A percentile compares a stretch with the other conserved stretches of the same genome.
These are phyloP conservation scores for Cotesia typhae DNA, from an alignment of 1,140 invertebrate genomes.

Conservation along the genomic window DNA sequence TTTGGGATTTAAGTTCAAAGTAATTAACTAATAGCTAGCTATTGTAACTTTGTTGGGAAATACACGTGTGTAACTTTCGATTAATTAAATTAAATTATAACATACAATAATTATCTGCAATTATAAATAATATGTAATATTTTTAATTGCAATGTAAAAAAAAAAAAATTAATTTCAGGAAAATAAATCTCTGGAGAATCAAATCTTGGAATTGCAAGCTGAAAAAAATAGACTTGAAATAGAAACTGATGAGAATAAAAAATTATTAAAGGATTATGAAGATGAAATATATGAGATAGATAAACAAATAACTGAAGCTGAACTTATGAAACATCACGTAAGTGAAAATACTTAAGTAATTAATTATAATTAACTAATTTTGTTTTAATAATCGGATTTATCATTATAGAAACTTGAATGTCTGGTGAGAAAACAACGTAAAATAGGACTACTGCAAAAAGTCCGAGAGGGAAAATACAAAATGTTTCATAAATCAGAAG, in stretches of 20 bases:
- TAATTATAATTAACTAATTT: constrained; percentile 23
- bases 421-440: constrained; percentile 70
- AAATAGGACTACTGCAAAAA: constrained; percentile 67
- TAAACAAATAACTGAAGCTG: constrained; percentile 60
- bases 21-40: neutral
- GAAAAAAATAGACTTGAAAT: constrained; percentile 46
- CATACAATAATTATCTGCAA: too few species aligned
- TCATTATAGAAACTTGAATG: constrained; percentile 68
- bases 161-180: constrained; percentile 47
- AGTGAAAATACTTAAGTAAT: constrained; percentile 28
- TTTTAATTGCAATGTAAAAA: neutral
- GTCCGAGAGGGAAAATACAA: constrained; percentile 64
- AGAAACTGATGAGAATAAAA: constrained; percentile 48
- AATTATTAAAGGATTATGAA: constrained; percentile 49
- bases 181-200: constrained; percentile 50
- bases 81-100: too few species aligned
- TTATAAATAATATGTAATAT: neutral
- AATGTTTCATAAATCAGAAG: constrained; percentile 63
- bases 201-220: constrained; percentile 47
- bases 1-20: constrained; percentile 2
- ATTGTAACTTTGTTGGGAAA: too few species aligned
- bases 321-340: constrained; percentile 62
- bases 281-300: constrained; percentile 60
- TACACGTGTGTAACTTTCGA: too few species aligned
- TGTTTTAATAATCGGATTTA: constrained; percentile 7